Evolutionary conservation across 2,797 vertebrate genomes (phyloP).

Genomic region (Masticophis lateralis): DNA sequence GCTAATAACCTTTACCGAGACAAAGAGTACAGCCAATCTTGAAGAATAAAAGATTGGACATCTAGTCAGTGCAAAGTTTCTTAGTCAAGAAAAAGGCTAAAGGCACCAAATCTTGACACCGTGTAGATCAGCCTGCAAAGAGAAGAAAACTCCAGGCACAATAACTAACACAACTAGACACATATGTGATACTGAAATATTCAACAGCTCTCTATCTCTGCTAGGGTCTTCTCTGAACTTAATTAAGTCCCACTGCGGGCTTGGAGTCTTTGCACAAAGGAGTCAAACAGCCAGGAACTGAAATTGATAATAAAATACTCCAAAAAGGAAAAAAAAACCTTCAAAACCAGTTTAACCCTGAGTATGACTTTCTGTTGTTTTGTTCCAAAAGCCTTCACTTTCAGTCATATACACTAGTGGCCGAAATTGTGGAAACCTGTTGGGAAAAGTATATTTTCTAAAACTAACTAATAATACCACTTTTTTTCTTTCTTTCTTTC

Average conservation of each 20-base stretch:
- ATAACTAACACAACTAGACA: neutral
- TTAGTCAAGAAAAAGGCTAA: neutral
- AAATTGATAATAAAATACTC: neutral
- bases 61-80: neutral
- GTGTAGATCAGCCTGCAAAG: neutral
- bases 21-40: neutral
- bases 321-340: neutral
- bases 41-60: neutral
- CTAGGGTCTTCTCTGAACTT: neutral
- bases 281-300: neutral
- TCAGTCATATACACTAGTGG: neutral
- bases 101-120: neutral
- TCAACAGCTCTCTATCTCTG: neutral
- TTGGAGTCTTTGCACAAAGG: neutral
- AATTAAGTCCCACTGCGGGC: neutral
- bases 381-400: neutral
- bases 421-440: no score
- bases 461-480: no score
- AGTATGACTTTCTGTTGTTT: neutral
- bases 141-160: neutral
- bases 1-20: neutral
- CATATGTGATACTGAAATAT: neutral
- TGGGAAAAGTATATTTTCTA: no score
- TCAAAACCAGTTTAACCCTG: neutral
- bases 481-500: no score